A percentile compares a stretch with the other conserved stretches of the same genome.
Evolutionary conservation across 2,113 vertebrate genomes (phyloP).

Genomic region (Leiothrix lutea): DNA sequence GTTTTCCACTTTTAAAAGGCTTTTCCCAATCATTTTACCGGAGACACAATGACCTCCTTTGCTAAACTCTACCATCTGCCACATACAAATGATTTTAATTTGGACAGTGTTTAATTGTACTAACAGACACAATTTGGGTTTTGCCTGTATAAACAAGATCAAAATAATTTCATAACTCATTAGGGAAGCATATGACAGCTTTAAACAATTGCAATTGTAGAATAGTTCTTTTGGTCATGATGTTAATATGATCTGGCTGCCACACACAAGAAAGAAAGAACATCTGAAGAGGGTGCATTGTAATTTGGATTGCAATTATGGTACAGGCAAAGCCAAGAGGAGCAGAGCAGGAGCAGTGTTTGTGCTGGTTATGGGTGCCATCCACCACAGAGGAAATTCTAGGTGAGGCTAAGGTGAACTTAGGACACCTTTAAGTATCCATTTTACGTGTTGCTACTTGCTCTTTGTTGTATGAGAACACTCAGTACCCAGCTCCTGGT

Average conservation of each 20-base stretch:
- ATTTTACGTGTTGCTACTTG: not conserved
- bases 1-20: not conserved
- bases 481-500: not conserved
- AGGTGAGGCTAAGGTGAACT: not conserved
- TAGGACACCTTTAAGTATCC: not conserved
- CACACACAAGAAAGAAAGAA: not conserved
- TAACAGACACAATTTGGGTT: not conserved
- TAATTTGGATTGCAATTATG: slow-evolving; percentile 16
- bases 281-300: not conserved
- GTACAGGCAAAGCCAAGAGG: not conserved
- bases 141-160: slow-evolving; percentile 1
- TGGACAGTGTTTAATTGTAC: not conserved
- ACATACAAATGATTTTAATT: not conserved
- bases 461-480: not conserved
- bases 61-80: not conserved
- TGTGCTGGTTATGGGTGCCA: not conserved
- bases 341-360: not conserved
- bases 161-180: not conserved
- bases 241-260: not conserved
- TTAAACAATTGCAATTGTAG: not conserved
- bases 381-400: not conserved
- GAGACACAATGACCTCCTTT: not conserved
- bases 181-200: not conserved
- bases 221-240: not conserved
- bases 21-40: not conserved